Evolutionary conservation across 1,140 invertebrate species (phyloP), one percentile per base, ranked within the genome.

Genomic region (Venturia canescens): DNA sequence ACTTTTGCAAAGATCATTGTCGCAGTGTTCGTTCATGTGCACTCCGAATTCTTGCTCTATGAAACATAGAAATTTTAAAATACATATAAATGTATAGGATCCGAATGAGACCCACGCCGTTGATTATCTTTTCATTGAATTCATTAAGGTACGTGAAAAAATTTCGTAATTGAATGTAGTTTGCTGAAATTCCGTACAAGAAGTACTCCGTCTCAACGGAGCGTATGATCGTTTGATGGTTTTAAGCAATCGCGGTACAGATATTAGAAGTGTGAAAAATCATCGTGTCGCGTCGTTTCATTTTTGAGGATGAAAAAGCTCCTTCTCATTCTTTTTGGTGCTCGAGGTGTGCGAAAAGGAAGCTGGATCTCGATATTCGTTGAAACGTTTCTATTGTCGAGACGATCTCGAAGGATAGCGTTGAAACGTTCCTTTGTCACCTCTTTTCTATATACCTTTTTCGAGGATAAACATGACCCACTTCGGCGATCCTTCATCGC

Each of bases 401-500:
- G 23, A 34, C 7, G 31, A 23, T 23, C 21, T 63, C 57, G 21
- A 2, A n/a, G 50, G 13, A 53, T 53, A 18, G 57, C 21, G 57
- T 26, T 63, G 57, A 11, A 11, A 63, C 57, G 21, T 63, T 63
- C 23, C 57, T 63, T 63, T 63, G 57, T 63, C 57, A 63, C 57
- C 13, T 15, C 57, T 63, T 26, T 26, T 63, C 57, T n/a, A n/a
- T 21, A 23, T 63, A 16, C 21, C 21, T n/a, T 53, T 16, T n/a
- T 53, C 50, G n/a, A 4, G 57, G 18, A 26, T 63, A 63, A 63
- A 63, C 57, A 63, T 63, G 57, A 63, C 18, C 57, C 57, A 63
- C 16, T 63, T 63, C 21, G 16, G 18, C 57, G 21, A 63, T 23
- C 21, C 57, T 63, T 23, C 57, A 63, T 26, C 57, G 31, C 3